phyloP scores from a whole-genome alignment of 2,797 vertebrate species.

The Acanthurus tractus region DNA sequence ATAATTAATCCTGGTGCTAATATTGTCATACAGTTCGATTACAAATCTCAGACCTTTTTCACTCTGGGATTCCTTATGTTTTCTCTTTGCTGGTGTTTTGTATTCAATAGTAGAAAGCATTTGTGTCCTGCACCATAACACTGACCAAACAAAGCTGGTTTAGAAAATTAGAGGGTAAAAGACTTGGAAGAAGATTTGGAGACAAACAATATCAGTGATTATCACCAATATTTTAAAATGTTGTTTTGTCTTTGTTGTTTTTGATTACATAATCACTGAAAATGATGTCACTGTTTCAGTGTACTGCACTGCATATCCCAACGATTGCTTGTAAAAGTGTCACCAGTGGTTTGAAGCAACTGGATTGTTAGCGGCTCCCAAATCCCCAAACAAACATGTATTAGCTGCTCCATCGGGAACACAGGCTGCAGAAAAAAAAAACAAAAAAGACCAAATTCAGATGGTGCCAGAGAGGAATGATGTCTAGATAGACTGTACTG shows the following conservation, averaged over 20 bases:
- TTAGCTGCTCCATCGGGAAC: constrained; percentile 33
- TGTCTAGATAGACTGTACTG: not conserved
- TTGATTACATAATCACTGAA: constrained; percentile 14
- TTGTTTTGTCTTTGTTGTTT: constrained; percentile 3
- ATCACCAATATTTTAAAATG: constrained; percentile 6
- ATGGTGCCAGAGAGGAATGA: not conserved
- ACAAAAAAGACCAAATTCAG: not conserved
- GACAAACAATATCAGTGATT: not conserved
- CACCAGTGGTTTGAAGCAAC: constrained; percentile 28
- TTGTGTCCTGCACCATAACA: not conserved
- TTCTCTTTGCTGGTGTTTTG: not conserved
- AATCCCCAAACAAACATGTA: constrained; percentile 20
- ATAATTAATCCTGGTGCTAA: not conserved
- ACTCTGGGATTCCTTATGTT: not conserved
- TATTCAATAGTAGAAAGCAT: not conserved
- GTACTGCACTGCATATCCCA: constrained; percentile 22
- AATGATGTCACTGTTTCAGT: constrained; percentile 12
- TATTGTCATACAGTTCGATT: not conserved
- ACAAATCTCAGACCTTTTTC: not conserved
- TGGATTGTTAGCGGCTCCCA: constrained; percentile 54
- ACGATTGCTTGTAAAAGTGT: constrained; percentile 41
- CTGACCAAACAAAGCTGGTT: not conserved
- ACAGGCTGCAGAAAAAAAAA: constrained; percentile 13
- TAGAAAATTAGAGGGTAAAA: too few relatives aligned
- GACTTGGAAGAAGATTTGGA: too few relatives aligned